Conservation (phyloP, 1,140 invertebrate species). For the Trissolcus basalis region DNA sequence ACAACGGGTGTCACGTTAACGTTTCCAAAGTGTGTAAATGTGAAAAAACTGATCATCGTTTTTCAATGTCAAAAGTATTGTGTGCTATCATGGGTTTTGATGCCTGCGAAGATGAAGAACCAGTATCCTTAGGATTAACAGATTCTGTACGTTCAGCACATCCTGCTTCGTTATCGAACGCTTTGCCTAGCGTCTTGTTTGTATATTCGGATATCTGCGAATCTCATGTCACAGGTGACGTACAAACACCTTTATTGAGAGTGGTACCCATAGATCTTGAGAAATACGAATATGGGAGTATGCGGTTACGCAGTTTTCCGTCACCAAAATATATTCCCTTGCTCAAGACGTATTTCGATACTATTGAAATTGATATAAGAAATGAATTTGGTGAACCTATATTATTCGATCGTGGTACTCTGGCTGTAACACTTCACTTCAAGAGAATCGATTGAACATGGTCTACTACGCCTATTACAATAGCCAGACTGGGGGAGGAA, state of each 20-base stretch:
- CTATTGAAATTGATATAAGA: conserved; percentile 46
- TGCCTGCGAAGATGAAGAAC: no score
- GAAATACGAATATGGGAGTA: conserved; percentile 25
- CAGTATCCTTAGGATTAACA: no score
- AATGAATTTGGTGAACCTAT: conserved; percentile 22
- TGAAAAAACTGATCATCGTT: no score
- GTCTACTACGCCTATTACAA: conserved; percentile 9
- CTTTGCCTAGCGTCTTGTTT: conserved; percentile 32
- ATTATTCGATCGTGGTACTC: conserved; percentile 44
- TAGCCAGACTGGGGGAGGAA: conserved; percentile 3
- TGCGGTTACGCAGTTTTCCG: conserved; percentile 21
- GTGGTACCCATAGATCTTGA: conserved; percentile 23
- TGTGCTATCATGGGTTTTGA: no score
- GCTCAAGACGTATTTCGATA: conserved; percentile 29
- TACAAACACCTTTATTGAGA: conserved; percentile 42
- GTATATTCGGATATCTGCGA: conserved; percentile 58
- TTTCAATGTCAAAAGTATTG: no score
- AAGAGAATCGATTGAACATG: conserved; percentile 20
- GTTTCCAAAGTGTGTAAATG: no score
- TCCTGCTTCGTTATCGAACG: conserved; percentile 14
- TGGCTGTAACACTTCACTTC: conserved; percentile 48
- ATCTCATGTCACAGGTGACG: conserved; percentile 45
- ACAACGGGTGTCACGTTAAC: no score
- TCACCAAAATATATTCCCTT: conserved; percentile 25
- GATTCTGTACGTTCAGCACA: no score